Evolutionary conservation across 2,113 vertebrate genomes (phyloP).

Genomic region (Pantherophis guttatus): DNA sequence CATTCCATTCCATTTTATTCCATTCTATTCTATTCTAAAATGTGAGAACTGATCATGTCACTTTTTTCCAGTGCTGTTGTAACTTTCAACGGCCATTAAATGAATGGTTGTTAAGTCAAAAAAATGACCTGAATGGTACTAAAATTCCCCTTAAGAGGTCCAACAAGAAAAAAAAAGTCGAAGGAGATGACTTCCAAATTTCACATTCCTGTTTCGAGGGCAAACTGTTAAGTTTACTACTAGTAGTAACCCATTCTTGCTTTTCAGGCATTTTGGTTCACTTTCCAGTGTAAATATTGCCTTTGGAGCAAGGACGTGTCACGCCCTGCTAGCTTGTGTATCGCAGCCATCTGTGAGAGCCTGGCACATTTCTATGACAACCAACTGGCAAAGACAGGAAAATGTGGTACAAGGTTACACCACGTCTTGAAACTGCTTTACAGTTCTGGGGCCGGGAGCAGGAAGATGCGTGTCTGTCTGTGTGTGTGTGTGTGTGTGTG

Average conservation of each 20-base stretch:
- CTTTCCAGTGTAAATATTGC: conserved; percentile 59
- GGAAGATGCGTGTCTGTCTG: neutral
- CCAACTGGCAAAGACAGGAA: conserved; percentile 3
- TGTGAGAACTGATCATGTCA: neutral
- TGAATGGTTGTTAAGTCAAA: neutral
- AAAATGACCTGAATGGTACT: neutral
- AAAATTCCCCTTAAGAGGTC: neutral
- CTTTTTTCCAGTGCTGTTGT: neutral
- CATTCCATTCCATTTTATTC: no score
- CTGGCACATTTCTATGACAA: conserved; percentile 68
- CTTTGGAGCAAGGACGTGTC: conserved; percentile 62
- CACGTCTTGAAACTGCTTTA: conserved; percentile 23
- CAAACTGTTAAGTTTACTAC: neutral
- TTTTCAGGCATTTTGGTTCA: conserved; percentile 25
- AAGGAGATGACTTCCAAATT: neutral
- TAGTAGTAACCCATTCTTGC: neutral
- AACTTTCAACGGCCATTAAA: neutral
- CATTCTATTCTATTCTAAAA: neutral
- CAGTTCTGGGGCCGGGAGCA: conserved; percentile 8
- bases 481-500: neutral
- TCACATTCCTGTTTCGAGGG: neutral
- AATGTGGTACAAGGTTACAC: conserved; percentile 33
- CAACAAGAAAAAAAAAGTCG: neutral
- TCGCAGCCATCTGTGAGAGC: conserved; percentile 58
- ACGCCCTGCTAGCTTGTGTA: conserved; percentile 54